Percentiles rank a stretch among this genome's conserved stretches.
These are phyloP conservation scores for Gymnothorax javanicus DNA, from an alignment of 2,797 vertebrate species.

Conservation along the genomic window DNA sequence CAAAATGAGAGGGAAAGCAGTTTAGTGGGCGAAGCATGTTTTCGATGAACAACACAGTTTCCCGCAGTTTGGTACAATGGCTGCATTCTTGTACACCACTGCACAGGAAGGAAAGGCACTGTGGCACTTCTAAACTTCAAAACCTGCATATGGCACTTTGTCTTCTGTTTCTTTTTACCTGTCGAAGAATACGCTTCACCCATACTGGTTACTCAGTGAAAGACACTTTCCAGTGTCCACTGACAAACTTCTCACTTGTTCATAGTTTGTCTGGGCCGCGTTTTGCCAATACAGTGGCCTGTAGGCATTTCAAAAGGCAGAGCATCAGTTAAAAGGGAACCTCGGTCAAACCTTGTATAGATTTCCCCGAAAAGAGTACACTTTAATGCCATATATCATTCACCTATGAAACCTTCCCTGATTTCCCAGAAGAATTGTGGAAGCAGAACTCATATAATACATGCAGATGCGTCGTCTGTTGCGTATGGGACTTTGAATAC, in stretches of 20 bases:
- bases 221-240: neutral
- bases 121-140: slow-evolving; percentile 8
- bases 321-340: neutral
- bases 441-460: no score
- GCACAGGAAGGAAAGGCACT: neutral
- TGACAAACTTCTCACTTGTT: neutral
- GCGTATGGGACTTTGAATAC: no score
- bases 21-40: slow-evolving; percentile 31
- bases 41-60: slow-evolving; percentile 13
- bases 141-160: neutral
- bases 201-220: neutral
- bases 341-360: no score
- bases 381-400: no score
- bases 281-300: neutral
- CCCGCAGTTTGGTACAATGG: slow-evolving; percentile 13
- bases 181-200: neutral
- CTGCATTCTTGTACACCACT: neutral
- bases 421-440: no score
- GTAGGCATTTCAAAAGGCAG: neutral
- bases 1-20: slow-evolving; percentile 30
- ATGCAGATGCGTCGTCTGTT: no score
- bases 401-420: no score
- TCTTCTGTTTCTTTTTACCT: neutral
- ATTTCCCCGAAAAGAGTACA: no score
- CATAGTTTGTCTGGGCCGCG: neutral